A percentile compares a stretch with the other conserved stretches of the same genome.
Conservation (phyloP, 92 coral and sea anemone species). For the Phenganax stokvisi region DNA sequence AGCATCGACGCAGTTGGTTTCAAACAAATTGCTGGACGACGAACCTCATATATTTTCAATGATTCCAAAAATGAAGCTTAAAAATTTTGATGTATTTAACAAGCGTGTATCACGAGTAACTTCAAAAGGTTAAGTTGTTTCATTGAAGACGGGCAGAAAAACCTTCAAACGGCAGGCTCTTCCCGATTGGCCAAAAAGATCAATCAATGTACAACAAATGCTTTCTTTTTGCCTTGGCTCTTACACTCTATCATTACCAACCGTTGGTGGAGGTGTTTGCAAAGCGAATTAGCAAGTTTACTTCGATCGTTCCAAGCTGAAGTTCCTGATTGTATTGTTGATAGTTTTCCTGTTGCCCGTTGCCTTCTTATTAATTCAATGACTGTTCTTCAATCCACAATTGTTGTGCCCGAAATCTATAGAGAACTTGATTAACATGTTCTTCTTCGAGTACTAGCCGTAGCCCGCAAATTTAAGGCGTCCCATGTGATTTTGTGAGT, state of each 20-base stretch:
- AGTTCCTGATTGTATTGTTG: constrained; percentile 14
- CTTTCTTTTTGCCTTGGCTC: constrained; percentile 38
- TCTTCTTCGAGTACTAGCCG: constrained; percentile 26
- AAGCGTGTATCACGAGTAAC: constrained; percentile 19
- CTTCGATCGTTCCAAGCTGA: neutral
- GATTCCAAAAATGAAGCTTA: constrained; percentile 23
- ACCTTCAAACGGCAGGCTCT: neutral
- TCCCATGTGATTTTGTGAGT: constrained; percentile 51
- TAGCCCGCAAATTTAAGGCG: constrained; percentile 31
- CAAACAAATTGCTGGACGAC: neutral
- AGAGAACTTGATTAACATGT: constrained; percentile 23
- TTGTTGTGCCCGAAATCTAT: constrained; percentile 24
- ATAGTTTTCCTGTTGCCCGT: constrained; percentile 22
- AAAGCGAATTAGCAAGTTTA: constrained; percentile 11
- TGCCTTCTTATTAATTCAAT: constrained; percentile 25
- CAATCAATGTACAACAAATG: constrained; percentile 4
- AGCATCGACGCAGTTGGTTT: neutral
- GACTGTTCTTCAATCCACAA: constrained; percentile 27
- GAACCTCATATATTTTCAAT: constrained; percentile 4
- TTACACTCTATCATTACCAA: constrained; percentile 27
- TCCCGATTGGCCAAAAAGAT: neutral
- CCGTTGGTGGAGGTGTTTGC: constrained; percentile 11
- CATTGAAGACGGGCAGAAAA: constrained; percentile 36
- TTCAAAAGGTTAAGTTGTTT: constrained; percentile 31
- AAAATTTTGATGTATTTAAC: constrained; percentile 16